Base-by-base conservation (phyloP, 2,113 vertebrate genomes). In the Talpa occidentalis region DNA sequence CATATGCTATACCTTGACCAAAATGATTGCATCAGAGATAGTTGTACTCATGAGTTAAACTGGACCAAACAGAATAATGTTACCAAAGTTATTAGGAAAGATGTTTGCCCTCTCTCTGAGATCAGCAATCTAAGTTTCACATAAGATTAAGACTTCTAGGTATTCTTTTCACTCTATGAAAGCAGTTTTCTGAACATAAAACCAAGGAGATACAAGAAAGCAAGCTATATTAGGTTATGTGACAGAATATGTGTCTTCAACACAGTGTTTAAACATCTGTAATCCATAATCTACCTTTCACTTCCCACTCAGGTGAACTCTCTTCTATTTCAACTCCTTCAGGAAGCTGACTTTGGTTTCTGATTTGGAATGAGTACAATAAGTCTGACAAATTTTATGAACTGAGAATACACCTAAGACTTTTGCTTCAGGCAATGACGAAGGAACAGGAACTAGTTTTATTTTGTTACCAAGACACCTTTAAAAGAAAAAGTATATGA, bases 331-430 rank as follows among this genome's bases (percentile, higher is more conserved):
- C 17, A 84, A 24, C 42, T 83, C 21, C 60, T 91, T 74, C 19
- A 54, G 35, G 40, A 73, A 72, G 5, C 35, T 82, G 10, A 35
- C 11, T 17, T 40, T 24, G 44, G 37, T 49, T 93, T 79, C 59
- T 54, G 35, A 42, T 54, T 88, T 91, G 42, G 92, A 62, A 47
- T 72, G 9, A 86, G 26, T 74, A 17, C 14, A 64, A 91, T 69
- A 95, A 52, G 56, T 64, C 49, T 52, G 21, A 87, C 17, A 81
- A 37, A 28, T 56, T 89, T 95, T 70, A 88, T 86, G 40, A 93
- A 88, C 10, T 67, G 42, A 76, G 80, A 88, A 64, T 76, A 70
- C 9, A 62, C n/a, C 35, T 54, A 54, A 80, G 49, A 88, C 37
- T 52, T 47, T 56, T 66, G 28, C 8, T 88, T 94, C 60, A 86